Conservation (phyloP, 2,113 vertebrate genomes). For the Romanogobio albipinnatus region DNA sequence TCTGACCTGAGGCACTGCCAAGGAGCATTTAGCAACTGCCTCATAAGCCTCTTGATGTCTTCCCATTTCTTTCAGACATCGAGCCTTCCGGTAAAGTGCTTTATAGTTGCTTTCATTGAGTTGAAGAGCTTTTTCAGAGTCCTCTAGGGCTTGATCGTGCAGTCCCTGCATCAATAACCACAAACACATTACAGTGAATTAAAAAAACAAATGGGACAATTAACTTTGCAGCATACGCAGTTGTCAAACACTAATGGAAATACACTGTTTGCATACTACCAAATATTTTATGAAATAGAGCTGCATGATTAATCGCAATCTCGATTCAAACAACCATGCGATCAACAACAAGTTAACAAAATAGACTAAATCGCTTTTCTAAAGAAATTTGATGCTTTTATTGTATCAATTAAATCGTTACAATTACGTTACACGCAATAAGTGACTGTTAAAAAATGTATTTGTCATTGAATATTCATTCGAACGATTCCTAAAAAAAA, state of each 20-base stretch:
- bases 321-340: no score
- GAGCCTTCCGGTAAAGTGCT: conserved; percentile 91
- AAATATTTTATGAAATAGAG: no score
- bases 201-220: neutral
- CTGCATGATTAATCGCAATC: no score
- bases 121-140: conserved; percentile 87
- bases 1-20: conserved; percentile 90
- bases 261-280: neutral
- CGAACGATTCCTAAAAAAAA: no score
- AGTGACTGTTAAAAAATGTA: no score
- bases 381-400: no score
- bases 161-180: conserved; percentile 76
- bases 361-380: no score
- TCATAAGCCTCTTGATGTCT: conserved; percentile 91
- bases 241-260: neutral
- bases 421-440: no score
- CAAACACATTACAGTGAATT: conserved; percentile 1
- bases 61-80: conserved; percentile 87
- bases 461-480: no score
- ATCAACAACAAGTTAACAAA: no score
- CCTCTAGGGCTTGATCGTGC: conserved; percentile 86
- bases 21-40: conserved; percentile 92
- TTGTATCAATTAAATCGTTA: no score
- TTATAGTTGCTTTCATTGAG: conserved; percentile 88
- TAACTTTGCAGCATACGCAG: neutral